Percentiles rank a stretch among this genome's conserved stretches.
phyloP scores from a whole-genome alignment of 2,113 vertebrate genomes.

The Thalassarche chlororhynchos region DNA sequence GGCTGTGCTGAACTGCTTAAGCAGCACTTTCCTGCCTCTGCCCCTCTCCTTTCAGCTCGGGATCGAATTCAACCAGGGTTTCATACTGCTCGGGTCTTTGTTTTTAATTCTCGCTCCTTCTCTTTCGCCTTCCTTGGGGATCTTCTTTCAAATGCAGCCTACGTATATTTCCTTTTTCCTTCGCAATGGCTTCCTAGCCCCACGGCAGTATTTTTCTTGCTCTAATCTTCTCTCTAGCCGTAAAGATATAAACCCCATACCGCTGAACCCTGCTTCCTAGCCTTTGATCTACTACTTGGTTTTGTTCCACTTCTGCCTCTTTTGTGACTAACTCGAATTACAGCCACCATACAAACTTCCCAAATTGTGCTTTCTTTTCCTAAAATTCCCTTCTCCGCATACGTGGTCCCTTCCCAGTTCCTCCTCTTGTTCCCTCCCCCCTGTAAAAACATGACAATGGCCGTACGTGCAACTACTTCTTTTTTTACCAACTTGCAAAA shows the following conservation, averaged over 20 bases:
- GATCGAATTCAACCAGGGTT: conserved; percentile 8
- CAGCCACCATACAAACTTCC: conserved; percentile 48
- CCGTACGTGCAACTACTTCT: background rate
- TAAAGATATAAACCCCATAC: conserved; percentile 70
- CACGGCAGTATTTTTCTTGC: conserved; percentile 65
- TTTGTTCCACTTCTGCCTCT: conserved; percentile 70
- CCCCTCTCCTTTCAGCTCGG: conserved; percentile 32
- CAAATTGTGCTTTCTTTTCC: conserved; percentile 32
- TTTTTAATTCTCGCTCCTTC: conserved; percentile 16
- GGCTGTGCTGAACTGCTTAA: background rate
- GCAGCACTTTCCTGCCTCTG: conserved; percentile 7
- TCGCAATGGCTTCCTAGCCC: conserved; percentile 63
- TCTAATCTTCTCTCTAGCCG: conserved; percentile 65
- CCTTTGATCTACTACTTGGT: conserved; percentile 67
- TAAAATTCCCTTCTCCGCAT: background rate
- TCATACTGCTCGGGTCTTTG: conserved; percentile 44
- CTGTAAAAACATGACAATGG: conserved; percentile 15
- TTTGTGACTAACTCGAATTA: conserved; percentile 60
- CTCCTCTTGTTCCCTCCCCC: background rate
- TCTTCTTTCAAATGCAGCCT: conserved; percentile 55
- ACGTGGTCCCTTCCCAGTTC: background rate
- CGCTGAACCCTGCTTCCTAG: conserved; percentile 27
- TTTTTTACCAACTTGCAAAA: background rate
- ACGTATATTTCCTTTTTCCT: conserved; percentile 52
- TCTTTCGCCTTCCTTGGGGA: conserved; percentile 33